phyloP scores from a whole-genome alignment of 2,888 invertebrate species.

The Morpho helenor region DNA sequence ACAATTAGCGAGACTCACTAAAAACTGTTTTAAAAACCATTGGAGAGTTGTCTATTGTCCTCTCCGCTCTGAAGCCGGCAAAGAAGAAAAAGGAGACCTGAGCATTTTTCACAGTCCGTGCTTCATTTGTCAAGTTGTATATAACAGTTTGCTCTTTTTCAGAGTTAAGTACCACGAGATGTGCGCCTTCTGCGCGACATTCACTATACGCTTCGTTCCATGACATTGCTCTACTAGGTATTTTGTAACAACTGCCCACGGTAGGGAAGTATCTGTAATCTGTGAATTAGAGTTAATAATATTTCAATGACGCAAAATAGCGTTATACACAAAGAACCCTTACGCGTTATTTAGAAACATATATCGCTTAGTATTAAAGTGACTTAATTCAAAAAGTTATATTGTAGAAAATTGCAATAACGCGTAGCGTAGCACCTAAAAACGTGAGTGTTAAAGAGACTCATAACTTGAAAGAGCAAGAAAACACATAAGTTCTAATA shows the following conservation, averaged over 20 bases:
- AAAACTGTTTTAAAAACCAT: constrained; percentile 53
- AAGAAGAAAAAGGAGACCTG: constrained; percentile 40
- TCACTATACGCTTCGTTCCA: constrained; percentile 57
- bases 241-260: constrained; percentile 53
- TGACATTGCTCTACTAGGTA: constrained; percentile 35
- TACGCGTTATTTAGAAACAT: no score
- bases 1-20: constrained; percentile 39
- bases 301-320: no score
- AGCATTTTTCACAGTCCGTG: constrained; percentile 16
- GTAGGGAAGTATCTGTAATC: constrained; percentile 42
- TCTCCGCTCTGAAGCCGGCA: constrained; percentile 49
- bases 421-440: no score
- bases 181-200: constrained; percentile 47
- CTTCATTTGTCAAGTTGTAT: constrained; percentile 33
- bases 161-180: constrained; percentile 53
- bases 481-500: no score
- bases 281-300: constrained; percentile 22
- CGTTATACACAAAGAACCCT: no score
- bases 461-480: no score
- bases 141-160: constrained; percentile 41
- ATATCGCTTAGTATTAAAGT: no score
- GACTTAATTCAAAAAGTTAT: no score
- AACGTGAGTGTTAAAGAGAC: no score
- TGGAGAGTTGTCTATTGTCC: constrained; percentile 32
- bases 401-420: no score